Conservation (phyloP, 2,888 invertebrate genomes). For the Coelinius sp. region DNA sequence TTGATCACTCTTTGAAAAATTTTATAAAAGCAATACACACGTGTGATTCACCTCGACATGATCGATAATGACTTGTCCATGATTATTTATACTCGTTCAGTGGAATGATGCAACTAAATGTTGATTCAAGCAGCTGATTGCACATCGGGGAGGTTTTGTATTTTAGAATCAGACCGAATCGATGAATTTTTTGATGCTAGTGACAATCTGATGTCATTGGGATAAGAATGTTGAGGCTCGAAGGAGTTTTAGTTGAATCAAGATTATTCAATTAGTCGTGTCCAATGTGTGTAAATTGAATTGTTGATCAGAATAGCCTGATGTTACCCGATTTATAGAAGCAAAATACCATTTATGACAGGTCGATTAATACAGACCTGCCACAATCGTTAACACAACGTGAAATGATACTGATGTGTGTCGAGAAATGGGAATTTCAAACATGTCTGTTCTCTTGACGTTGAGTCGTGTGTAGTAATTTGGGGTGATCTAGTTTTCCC, state of each 20-base stretch:
- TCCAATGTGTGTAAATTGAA: background rate
- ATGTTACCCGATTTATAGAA: background rate
- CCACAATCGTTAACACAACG: background rate
- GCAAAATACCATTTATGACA: conserved; percentile 11
- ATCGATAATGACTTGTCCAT: conserved; percentile 40
- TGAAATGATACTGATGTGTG: conserved; percentile 5
- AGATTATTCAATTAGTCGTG: background rate
- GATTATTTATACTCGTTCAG: conserved; percentile 34
- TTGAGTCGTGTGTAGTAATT: conserved; percentile 26
- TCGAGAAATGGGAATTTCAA: conserved; percentile 11
- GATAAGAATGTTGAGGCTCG: background rate
- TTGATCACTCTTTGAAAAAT: conserved; percentile 20
- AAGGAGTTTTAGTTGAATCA: background rate
- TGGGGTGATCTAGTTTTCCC: conserved; percentile 30
- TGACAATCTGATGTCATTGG: background rate
- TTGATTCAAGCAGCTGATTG: conserved; percentile 5
- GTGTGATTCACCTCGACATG: conserved; percentile 31
- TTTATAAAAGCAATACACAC: conserved; percentile 2
- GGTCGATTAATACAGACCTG: conserved; percentile 28
- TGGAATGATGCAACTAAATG: conserved; percentile 35
- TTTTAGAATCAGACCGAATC: conserved; percentile 2
- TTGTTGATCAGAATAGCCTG: background rate
- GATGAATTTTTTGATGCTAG: background rate
- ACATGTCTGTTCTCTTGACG: conserved; percentile 17
- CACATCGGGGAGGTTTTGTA: background rate